Evolutionary conservation across 2,797 vertebrate genomes (phyloP).

Genomic region (Myripristis murdjan): DNA sequence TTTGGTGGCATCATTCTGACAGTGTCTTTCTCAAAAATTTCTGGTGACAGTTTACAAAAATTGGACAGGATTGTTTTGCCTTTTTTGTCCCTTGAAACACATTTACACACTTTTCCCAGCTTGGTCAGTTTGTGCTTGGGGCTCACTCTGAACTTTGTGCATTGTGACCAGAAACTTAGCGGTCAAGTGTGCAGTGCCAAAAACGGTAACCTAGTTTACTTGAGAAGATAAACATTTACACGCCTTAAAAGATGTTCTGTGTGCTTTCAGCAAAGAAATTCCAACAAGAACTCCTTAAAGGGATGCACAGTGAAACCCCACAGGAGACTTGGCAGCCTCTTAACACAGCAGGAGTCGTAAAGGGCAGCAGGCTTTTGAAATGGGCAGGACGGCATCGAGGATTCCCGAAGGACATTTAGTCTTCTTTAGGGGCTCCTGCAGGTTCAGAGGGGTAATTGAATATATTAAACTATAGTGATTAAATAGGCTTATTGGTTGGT

Average conservation of each 20-base stretch:
- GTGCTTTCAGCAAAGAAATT: constrained; percentile 42
- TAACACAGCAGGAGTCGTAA: constrained; percentile 47
- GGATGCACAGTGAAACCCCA: constrained; percentile 17
- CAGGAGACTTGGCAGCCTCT: constrained; percentile 51
- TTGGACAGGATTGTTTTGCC: constrained; percentile 5
- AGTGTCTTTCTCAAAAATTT: background rate
- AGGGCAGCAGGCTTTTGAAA: constrained; percentile 38
- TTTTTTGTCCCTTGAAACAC: constrained; percentile 13
- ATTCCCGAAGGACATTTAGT: background rate
- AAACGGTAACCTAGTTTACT: constrained; percentile 49
- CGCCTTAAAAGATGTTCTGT: constrained; percentile 43
- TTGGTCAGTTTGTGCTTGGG: constrained; percentile 29
- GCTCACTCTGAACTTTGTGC: constrained; percentile 54
- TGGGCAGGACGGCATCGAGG: background rate
- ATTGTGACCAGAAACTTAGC: constrained; percentile 38
- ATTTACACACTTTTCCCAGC: background rate
- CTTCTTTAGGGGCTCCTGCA: background rate
- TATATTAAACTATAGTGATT: background rate
- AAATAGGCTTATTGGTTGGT: too few species aligned
- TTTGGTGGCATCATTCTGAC: background rate
- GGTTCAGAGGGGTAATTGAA: background rate
- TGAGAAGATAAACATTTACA: constrained; percentile 53
- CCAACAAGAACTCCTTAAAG: constrained; percentile 29
- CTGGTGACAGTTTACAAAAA: background rate
- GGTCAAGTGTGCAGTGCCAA: constrained; percentile 41